Evolutionary conservation across 2,797 vertebrate species (phyloP).

Genomic region (Ficedula albicollis): DNA sequence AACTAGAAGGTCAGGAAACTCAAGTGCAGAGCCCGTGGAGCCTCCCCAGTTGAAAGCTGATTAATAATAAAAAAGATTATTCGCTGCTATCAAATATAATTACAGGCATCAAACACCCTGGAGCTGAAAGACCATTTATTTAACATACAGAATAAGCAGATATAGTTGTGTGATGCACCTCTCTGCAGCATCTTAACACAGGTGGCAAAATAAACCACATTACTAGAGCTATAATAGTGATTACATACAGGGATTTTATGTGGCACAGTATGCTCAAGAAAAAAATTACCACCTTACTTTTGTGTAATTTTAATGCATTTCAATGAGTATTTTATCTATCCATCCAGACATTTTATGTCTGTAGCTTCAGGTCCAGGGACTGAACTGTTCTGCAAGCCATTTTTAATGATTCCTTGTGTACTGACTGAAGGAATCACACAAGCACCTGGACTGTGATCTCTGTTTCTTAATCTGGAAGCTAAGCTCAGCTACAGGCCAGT

Average conservation of each 20-base stretch:
- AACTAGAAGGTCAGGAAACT: conserved; percentile 33
- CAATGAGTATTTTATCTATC: neutral
- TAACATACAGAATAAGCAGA: conserved; percentile 39
- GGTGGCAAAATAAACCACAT: conserved; percentile 11
- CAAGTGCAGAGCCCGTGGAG: neutral
- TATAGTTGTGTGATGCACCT: neutral
- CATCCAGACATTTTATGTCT: neutral
- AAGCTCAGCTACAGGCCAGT: neutral
- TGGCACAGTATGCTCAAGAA: neutral
- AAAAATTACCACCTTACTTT: neutral
- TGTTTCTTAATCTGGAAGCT: neutral
- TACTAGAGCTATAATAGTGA: neutral
- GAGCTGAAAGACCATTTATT: conserved; percentile 50
- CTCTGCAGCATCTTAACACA: neutral
- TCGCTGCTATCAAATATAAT: conserved; percentile 70
- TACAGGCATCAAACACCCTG: conserved; percentile 53
- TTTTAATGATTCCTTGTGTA: neutral
- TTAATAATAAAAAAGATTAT: conserved; percentile 68
- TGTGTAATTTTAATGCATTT: conserved; percentile 1
- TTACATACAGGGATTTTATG: neutral
- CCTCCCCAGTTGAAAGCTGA: conserved; percentile 18
- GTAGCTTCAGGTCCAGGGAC: neutral
- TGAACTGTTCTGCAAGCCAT: neutral
- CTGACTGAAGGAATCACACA: neutral
- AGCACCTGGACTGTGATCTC: neutral